phyloP scores from a whole-genome alignment of 2,113 vertebrate species.

The Ammodytes dubius region DNA sequence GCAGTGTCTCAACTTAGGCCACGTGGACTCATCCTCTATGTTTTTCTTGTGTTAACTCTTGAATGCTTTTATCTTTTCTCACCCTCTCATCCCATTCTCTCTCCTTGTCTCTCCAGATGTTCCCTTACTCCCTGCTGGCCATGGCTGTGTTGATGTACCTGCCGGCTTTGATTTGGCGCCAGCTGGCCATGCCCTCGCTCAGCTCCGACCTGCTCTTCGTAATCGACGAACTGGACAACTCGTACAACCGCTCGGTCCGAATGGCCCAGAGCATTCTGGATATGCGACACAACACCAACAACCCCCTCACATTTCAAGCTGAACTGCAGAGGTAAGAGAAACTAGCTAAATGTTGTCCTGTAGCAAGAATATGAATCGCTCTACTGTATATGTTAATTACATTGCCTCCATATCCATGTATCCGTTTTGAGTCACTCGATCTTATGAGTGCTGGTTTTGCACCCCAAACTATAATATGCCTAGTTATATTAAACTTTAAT shows the following conservation, averaged over 20 bases:
- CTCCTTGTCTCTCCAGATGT: slow-evolving; percentile 77
- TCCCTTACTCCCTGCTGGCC: slow-evolving; percentile 94
- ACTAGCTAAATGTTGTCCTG: background rate
- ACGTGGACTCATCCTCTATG: background rate
- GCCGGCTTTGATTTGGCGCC: slow-evolving; percentile 93
- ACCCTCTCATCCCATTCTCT: background rate
- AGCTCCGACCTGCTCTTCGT: slow-evolving; percentile 93
- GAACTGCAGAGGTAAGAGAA: slow-evolving; percentile 90
- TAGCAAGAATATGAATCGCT: slow-evolving; percentile 6
- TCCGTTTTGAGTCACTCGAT: background rate
- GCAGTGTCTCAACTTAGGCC: no score
- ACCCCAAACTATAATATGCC: background rate
- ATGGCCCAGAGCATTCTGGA: slow-evolving; percentile 94
- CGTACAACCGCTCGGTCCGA: slow-evolving; percentile 95
- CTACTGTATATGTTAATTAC: background rate
- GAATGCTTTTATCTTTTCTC: background rate
- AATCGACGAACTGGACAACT: slow-evolving; percentile 95
- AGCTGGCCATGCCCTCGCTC: slow-evolving; percentile 86
- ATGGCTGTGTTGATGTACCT: slow-evolving; percentile 94
- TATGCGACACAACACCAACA: slow-evolving; percentile 85
- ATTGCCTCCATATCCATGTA: background rate
- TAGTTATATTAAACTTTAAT: slow-evolving; percentile 8
- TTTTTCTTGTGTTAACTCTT: background rate
- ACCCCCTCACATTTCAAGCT: slow-evolving; percentile 89
- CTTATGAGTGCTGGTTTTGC: background rate